phyloP scores from a whole-genome alignment of 1,140 invertebrate genomes.

The Bilobella aurantiaca region DNA sequence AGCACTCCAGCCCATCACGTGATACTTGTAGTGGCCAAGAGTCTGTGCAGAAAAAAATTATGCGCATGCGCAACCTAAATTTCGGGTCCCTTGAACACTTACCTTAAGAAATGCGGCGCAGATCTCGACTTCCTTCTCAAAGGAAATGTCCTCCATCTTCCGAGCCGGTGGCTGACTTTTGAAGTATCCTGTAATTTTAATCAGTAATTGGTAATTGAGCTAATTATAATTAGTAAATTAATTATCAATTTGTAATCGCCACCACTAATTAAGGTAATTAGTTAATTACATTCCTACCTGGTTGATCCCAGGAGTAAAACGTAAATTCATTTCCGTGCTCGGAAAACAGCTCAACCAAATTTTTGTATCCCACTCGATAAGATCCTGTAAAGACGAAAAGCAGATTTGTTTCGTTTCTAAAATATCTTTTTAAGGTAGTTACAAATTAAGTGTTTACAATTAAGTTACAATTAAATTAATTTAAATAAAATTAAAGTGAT shows the following conservation, averaged over 20 bases:
- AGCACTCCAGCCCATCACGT: neutral
- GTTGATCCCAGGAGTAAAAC: neutral
- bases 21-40: neutral
- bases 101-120: neutral
- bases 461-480: neutral
- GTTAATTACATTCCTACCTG: neutral
- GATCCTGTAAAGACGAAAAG: neutral
- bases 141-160: constrained; percentile 1
- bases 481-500: neutral
- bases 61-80: too few species aligned
- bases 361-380: neutral
- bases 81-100: too few species aligned
- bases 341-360: neutral
- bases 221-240: neutral
- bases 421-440: too few species aligned
- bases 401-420: too few species aligned
- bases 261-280: neutral
- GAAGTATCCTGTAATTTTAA: neutral
- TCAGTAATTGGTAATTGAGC: neutral
- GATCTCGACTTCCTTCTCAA: neutral
- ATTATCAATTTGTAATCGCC: too few species aligned
- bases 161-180: neutral
- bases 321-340: neutral
- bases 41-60: too few species aligned
- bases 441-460: neutral